Evolutionary conservation across 2,888 invertebrate species (phyloP), one percentile per base, ranked within the genome.

Genomic region (Lycophotia porphyrea): DNA sequence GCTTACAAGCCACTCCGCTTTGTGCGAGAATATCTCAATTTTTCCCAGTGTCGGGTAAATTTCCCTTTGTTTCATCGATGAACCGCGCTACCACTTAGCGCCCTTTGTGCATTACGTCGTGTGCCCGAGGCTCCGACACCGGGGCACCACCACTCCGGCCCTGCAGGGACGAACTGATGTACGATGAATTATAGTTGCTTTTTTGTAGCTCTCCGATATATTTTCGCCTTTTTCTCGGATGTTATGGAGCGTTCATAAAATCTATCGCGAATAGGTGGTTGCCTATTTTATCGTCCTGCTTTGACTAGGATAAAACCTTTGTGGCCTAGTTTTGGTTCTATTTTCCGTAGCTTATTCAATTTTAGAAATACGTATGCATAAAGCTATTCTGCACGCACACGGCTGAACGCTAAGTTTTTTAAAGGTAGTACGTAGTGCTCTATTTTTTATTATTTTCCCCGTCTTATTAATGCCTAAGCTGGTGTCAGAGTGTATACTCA

Each of bases 21-120:
- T 81, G 85, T 80, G 76, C 63, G 74, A 74, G 85, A 88, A 88
- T 85, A 88, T 88, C 86, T 88, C 84, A 88, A 88, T 90, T 90
- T 88, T 88, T 86, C 85, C 71, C 81, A 78, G 81, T 86, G 81
- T 85, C 75, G 80, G 81, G 78, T 88, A 88, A 88, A 88, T 89
- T 89, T 90, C 88, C 90, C 92, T 92, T 93, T 93, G 93, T 94
- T 91, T 90, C 90, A 91, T 91, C 92, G 91, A 92, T 91, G 92
- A 91, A 89, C 90, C 88, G 89, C 88, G 88, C 88, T 85, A 89
- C 88, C 92, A 92, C 92, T 94, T 92, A 92, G 88, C 91, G 92
- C 94, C 92, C 94, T 95, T 94, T 95, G 94, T 93, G 93, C 93
- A 95, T 94, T 94, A 94, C 91, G 86, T 79, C 85, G 88, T 80